Evolutionary conservation across 2,888 invertebrate genomes (phyloP).

Genomic region (Andrena bicolor): DNA sequence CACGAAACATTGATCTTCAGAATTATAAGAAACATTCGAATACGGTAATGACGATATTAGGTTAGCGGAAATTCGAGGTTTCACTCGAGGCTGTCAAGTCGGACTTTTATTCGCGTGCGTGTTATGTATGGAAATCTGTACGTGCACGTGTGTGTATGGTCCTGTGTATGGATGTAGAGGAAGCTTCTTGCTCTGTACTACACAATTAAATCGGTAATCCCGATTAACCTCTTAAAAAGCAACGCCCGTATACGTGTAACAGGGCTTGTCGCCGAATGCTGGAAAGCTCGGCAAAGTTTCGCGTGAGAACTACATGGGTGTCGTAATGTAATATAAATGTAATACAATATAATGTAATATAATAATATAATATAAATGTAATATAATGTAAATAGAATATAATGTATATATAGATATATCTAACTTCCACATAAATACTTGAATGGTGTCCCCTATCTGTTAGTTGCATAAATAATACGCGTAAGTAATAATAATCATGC

Average conservation of each 20-base stretch:
- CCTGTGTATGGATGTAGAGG: constrained; percentile 34
- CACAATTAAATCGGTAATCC: constrained; percentile 59
- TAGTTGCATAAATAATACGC: constrained; percentile 60
- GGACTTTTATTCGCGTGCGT: constrained; percentile 12
- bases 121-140: constrained; percentile 7
- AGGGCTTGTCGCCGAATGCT: constrained; percentile 40
- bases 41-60: background rate
- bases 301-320: constrained; percentile 53
- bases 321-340: constrained; percentile 48
- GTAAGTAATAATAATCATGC: constrained; percentile 64
- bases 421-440: constrained; percentile 56
- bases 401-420: constrained; percentile 57
- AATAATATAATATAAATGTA: constrained; percentile 26
- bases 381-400: constrained; percentile 48
- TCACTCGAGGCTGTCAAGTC: constrained; percentile 12
- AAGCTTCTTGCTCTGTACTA: constrained; percentile 51
- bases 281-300: constrained; percentile 37
- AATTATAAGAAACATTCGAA: constrained; percentile 7
- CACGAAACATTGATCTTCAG: background rate
- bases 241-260: constrained; percentile 32
- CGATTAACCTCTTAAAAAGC: constrained; percentile 69
- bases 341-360: constrained; percentile 55
- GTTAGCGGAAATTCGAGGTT: constrained; percentile 29
- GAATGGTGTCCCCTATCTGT: constrained; percentile 53
- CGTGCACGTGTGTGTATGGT: constrained; percentile 6